Evolutionary conservation across 1,140 invertebrate genomes (phyloP).

Genomic region (Macrosteles quadrilineatus): DNA sequence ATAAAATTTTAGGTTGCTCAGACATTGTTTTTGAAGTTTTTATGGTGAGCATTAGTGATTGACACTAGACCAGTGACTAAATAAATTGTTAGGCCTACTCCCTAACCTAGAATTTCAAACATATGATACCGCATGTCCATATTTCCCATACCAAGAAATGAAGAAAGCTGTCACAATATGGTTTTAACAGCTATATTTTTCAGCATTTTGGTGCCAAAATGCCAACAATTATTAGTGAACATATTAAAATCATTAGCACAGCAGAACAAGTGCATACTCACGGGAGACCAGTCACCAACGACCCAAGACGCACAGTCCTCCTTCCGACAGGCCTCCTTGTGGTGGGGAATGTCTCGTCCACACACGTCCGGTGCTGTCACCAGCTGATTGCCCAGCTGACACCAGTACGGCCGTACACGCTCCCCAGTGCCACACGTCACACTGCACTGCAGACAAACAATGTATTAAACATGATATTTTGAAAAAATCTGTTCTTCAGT

Average conservation of each 20-base stretch:
- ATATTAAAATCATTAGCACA: background rate
- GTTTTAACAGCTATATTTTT: background rate
- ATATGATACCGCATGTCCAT: too few relatives aligned
- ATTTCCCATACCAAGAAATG: background rate
- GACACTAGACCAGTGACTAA: too few relatives aligned
- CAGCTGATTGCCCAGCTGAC: constrained; percentile 52
- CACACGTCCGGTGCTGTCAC: constrained; percentile 50
- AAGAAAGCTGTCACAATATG: constrained; percentile 9
- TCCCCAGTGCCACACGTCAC: constrained; percentile 57
- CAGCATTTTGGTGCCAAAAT: constrained; percentile 7
- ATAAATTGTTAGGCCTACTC: too few relatives aligned
- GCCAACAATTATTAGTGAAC: background rate
- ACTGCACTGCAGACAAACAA: too few relatives aligned
- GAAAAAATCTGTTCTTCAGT: too few relatives aligned
- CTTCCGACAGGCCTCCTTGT: constrained; percentile 50
- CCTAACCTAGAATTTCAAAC: too few relatives aligned
- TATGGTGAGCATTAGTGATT: too few relatives aligned
- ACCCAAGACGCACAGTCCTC: constrained; percentile 53
- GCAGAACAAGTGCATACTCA: constrained; percentile 42
- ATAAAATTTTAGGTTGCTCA: too few relatives aligned
- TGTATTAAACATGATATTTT: too few relatives aligned
- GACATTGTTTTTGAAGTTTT: too few relatives aligned
- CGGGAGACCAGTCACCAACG: constrained; percentile 51
- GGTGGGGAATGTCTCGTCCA: constrained; percentile 39
- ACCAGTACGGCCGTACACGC: constrained; percentile 53